Base-by-base conservation (phyloP, 2,888 invertebrate species). In the Drosophila fulvimacula region DNA sequence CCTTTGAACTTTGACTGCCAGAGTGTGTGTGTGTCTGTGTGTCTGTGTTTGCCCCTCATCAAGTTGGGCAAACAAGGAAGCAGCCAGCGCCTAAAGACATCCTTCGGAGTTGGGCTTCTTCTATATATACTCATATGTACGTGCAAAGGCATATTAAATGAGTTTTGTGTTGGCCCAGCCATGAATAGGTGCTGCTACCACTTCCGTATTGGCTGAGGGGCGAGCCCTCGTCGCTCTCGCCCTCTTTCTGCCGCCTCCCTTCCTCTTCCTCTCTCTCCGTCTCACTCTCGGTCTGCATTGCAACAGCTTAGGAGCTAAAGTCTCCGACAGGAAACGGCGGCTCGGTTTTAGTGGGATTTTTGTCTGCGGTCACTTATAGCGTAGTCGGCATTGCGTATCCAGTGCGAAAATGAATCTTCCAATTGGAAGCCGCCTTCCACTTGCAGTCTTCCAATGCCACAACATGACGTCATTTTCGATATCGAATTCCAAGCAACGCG, bases 401-500 rank as follows among this genome's bases (percentile, higher is more conserved):
- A 85, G 52, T 73, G 59, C 61, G 65, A 68, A 81, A 69, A 32
- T 15, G 0, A 66, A 36, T 11, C 17, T 27, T 46, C 38, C 46
- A 41, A 34, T 13, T 38, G 39, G 65, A 63, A 52, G 79, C 81
- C 86, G 83, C 57, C 70, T 85, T 81, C 76, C 79, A 80, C 58
- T 61, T 88, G 88, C 85, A 88, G 36, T 38, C 76, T 81, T 65
- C 70, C 61, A 70, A 24, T 56, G 66, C 34, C 32, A 53, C 36
- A 51, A 51, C 60, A 88, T 85, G 85, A 85, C 85, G 85, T 88
- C 85, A 85, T 65, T 74, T 80, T 88, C 88, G 86, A 85, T 17
- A 27, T 78, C 76, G 78, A 82, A 82, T 73, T 62, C 59, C 66
- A 59, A 56, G 10, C 27, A 46, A 21, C 55, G 30, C 41, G 41